Evolutionary conservation across 2,797 vertebrate species (phyloP).

Genomic region (Lemur catta): DNA sequence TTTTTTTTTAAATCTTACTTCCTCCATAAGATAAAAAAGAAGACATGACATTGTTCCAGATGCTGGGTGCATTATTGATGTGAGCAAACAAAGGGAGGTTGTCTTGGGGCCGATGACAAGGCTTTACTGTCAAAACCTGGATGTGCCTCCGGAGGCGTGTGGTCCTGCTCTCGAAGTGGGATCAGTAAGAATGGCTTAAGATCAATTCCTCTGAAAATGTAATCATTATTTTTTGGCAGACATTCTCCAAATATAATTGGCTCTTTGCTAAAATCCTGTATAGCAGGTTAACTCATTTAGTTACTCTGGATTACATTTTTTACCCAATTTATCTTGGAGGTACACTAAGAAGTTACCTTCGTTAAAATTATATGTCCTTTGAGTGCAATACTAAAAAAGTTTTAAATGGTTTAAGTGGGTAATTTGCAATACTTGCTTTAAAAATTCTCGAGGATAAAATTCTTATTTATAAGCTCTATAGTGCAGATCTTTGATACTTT

Average conservation of each 20-base stretch:
- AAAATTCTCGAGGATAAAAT: neutral
- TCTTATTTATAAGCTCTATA: neutral
- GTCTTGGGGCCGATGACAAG: no score
- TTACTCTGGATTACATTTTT: slow-evolving; percentile 39
- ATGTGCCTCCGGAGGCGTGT: rapidly evolving
- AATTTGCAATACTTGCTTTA: neutral
- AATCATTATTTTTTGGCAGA: neutral
- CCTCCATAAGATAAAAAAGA: neutral
- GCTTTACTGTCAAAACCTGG: neutral
- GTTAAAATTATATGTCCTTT: slow-evolving; percentile 43
- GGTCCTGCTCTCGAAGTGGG: neutral
- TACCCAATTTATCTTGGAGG: slow-evolving; percentile 43
- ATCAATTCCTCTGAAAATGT: neutral
- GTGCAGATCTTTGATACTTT: neutral
- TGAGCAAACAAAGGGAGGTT: neutral
- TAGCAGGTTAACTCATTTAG: neutral
- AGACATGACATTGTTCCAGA: neutral
- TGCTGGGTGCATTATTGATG: neutral
- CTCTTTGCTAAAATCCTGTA: neutral
- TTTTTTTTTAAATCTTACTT: neutral
- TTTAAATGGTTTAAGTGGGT: slow-evolving; percentile 3
- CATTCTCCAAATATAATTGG: slow-evolving; percentile 21
- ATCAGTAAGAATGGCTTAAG: neutral
- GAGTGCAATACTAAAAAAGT: neutral
- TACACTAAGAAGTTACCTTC: slow-evolving; percentile 36